phyloP scores from a whole-genome alignment of 2,797 vertebrate species.

The Danio aesculapii region DNA sequence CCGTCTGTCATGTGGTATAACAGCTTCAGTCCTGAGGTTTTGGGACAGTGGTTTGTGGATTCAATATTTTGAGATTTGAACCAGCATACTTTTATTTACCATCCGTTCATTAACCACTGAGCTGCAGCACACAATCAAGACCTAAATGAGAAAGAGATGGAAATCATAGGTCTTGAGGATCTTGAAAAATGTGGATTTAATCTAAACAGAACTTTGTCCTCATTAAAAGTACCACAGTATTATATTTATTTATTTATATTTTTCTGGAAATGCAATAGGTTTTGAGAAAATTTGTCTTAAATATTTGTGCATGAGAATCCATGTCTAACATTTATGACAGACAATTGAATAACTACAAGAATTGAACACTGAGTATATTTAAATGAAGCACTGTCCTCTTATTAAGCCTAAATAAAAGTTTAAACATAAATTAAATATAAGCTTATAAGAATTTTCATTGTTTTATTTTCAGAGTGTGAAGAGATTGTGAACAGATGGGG shows the following conservation, averaged over 20 bases:
- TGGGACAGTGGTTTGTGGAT: neutral
- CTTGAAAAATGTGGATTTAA: neutral
- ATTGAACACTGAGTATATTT: neutral
- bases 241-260: too few relatives aligned
- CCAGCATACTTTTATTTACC: neutral
- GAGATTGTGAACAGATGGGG: too few relatives aligned
- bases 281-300: too few relatives aligned
- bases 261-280: too few relatives aligned
- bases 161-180: neutral
- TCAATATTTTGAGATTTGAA: neutral
- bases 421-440: too few relatives aligned
- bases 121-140: neutral
- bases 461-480: too few relatives aligned
- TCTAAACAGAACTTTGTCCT: too few relatives aligned
- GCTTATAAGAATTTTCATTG: too few relatives aligned
- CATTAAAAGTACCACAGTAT: too few relatives aligned
- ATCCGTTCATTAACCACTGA: neutral
- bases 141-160: neutral
- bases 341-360: neutral
- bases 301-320: too few relatives aligned
- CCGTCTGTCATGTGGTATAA: neutral
- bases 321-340: too few relatives aligned
- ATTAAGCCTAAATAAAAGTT: neutral
- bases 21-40: neutral
- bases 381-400: neutral